Conservation (phyloP, 2,113 vertebrate genomes). For the Pelvicachromis taeniatus region DNA sequence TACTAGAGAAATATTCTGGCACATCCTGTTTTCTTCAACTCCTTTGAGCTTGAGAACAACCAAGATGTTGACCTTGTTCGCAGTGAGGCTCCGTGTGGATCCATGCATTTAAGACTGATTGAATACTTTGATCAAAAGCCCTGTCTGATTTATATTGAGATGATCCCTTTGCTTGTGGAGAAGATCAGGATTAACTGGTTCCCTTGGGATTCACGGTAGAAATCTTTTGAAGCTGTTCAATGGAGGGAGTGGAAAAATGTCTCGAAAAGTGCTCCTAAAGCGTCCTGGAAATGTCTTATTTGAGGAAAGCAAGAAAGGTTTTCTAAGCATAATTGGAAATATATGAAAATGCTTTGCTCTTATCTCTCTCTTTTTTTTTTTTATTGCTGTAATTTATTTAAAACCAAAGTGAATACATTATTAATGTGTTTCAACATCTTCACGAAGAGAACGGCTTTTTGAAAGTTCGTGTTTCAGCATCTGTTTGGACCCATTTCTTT, state of each 20-base stretch:
- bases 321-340: slow-evolving; percentile 10
- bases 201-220: slow-evolving; percentile 56
- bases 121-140: slow-evolving; percentile 73
- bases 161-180: slow-evolving; percentile 70
- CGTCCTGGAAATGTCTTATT: slow-evolving; percentile 35
- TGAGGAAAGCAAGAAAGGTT: background rate
- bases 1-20: background rate
- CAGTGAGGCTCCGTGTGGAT: slow-evolving; percentile 12
- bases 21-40: background rate
- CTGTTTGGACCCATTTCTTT: slow-evolving; percentile 34
- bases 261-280: slow-evolving; percentile 38
- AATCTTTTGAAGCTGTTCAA: slow-evolving; percentile 72
- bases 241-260: slow-evolving; percentile 57
- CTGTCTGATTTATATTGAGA: slow-evolving; percentile 73
- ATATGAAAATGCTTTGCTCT: background rate
- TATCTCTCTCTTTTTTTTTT: background rate
- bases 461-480: background rate
- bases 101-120: slow-evolving; percentile 54
- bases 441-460: background rate
- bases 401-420: background rate
- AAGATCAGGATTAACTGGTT: slow-evolving; percentile 74
- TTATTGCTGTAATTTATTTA: background rate
- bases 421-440: background rate
- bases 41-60: background rate
- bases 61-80: slow-evolving; percentile 33